Evolutionary conservation across 1,140 invertebrate genomes (phyloP).

Genomic region (Drosophila eugracilis): DNA sequence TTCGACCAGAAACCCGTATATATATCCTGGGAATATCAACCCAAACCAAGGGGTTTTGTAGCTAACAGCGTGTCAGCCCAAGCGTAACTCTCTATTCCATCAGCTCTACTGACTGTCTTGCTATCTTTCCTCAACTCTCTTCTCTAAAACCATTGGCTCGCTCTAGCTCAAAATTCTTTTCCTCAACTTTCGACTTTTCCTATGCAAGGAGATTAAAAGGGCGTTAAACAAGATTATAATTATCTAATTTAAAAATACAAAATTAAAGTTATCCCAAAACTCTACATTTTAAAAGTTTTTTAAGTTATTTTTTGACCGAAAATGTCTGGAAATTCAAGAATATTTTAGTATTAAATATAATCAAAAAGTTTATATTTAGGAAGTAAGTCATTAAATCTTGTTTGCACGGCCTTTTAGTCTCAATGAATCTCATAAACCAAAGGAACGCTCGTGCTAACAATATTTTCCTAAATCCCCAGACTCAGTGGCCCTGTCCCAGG

Average conservation of each 20-base stretch:
- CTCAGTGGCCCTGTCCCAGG: constrained; percentile 90
- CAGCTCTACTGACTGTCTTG: constrained; percentile 26
- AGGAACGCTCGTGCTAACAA: background rate
- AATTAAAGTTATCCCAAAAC: too few species aligned
- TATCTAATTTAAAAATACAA: background rate
- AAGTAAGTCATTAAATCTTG: too few species aligned
- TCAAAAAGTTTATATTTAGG: too few species aligned
- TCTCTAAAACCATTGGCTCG: constrained; percentile 57
- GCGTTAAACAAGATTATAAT: too few species aligned
- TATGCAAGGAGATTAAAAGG: constrained; percentile 1
- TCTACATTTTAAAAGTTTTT: too few species aligned
- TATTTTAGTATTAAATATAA: too few species aligned
- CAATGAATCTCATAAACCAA: background rate
- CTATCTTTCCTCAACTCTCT: constrained; percentile 27
- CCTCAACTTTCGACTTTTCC: constrained; percentile 39
- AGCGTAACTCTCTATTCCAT: constrained; percentile 11
- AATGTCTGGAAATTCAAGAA: too few species aligned
- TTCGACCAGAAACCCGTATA: constrained; percentile 11
- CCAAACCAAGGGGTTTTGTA: constrained; percentile 57
- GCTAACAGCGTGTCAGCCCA: constrained; percentile 65
- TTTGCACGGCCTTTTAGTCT: background rate
- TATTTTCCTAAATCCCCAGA: constrained; percentile 85
- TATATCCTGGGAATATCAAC: constrained; percentile 2
- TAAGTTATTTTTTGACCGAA: too few species aligned
- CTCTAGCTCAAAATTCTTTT: constrained; percentile 82